phyloP scores from a whole-genome alignment of 2,113 vertebrate species.

The Grammomys dolichurus region DNA sequence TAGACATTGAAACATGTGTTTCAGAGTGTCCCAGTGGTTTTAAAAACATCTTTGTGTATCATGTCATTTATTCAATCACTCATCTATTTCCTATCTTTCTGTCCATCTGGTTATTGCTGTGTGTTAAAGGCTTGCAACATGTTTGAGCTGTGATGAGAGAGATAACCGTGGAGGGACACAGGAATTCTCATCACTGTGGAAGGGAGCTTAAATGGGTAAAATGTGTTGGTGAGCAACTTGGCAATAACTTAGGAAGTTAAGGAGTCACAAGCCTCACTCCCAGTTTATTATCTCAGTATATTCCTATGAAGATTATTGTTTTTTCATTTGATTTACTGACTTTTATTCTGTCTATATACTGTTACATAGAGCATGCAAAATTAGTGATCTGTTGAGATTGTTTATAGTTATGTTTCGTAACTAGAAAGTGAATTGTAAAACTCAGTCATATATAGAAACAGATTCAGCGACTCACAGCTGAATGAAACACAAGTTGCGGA shows the following conservation, averaged over 20 bases:
- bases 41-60: not conserved
- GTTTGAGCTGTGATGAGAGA: not conserved
- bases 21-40: not conserved
- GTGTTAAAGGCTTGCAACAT: not conserved
- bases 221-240: not conserved
- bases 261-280: not conserved
- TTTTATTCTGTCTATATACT: not conserved
- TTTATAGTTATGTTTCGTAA: conserved; percentile 3
- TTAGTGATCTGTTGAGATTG: not conserved
- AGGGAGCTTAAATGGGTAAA: not conserved
- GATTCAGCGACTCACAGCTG: no score
- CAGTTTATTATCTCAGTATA: not conserved
- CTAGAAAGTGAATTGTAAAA: conserved; percentile 34
- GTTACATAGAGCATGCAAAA: not conserved
- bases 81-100: not conserved
- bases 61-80: not conserved
- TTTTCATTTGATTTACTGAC: not conserved
- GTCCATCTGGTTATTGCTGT: not conserved
- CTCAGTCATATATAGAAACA: not conserved
- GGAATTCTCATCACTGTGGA: no score
- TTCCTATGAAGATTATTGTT: not conserved
- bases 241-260: not conserved
- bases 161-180: not conserved
- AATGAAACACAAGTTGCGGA: no score
- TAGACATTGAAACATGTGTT: not conserved